Evolutionary conservation across 2,888 invertebrate genomes (phyloP), one percentile per base, ranked within the genome.

Genomic region (Coremacera marginata): DNA sequence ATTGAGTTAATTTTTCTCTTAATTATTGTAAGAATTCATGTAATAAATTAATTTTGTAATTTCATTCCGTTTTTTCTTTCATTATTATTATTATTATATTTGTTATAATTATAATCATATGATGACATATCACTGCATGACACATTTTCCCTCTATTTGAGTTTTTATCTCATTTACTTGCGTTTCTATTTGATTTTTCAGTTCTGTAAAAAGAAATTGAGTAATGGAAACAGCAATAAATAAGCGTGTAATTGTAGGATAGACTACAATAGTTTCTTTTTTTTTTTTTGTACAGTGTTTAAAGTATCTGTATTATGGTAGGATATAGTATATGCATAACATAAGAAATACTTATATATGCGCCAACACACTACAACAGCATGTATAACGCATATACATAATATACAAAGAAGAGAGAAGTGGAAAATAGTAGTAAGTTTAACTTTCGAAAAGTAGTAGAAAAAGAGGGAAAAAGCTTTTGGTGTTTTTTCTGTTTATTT

Each of bases 111-210:
- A 83, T 84, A 83, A 83, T 80, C 77, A 81, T 82, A 84, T 87
- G 88, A 89, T 89, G 90, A 92, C 89, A 89, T 89, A 90, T 96
- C 95, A 96, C 95, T 96, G 96, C 93, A 96, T 94, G 91, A 95
- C 95, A 93, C 96, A 96, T 93, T 96, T 96, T 92, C 96, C 96
- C 93, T 97, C 97, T 91, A 97, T 95, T 92, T 96, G 96, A 90
- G 96, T 94, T 92, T 97, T 97, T 91, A 97, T 93, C 93, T 97
- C 97, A 91, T 95, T 97, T 92, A 97, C 96, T 94, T 97, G 97
- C 90, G 96, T 95, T 92, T 97, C 97, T 93, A 97, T 94, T 92
- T 96, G 95, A 92, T 97, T 97, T 94, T 97, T 97, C 93, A 97
- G 92, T 92, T 97, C 97, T 97, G 95, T 85, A 95, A 95, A 88